Percentiles rank a stretch among this genome's conserved stretches.
Conservation (phyloP, 2,113 vertebrate species). For the Trematocara unimaculatum region DNA sequence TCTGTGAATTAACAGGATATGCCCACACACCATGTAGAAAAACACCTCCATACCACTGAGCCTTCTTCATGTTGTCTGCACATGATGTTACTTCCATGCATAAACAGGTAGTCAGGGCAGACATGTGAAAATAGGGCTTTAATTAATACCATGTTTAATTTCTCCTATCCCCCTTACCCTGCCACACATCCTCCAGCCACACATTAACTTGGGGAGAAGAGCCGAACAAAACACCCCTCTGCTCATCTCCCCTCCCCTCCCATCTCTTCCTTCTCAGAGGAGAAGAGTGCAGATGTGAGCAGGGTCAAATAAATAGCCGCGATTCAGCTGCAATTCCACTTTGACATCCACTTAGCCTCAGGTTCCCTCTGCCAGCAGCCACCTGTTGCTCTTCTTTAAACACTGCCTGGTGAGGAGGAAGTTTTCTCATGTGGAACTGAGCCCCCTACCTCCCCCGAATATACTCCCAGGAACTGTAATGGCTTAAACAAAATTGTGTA, state of each 20-base stretch:
- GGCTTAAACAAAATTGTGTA: constrained; percentile 57
- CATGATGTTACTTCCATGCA: constrained; percentile 58
- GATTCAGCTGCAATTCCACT: constrained; percentile 67
- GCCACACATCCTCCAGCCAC: neutral
- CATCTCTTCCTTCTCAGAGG: constrained; percentile 34
- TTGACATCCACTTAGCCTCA: constrained; percentile 68
- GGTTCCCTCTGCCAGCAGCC: constrained; percentile 67
- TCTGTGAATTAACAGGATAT: constrained; percentile 10
- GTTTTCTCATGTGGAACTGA: constrained; percentile 70
- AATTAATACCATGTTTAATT: constrained; percentile 68
- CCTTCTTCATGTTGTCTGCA: constrained; percentile 14
- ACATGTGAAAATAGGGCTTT: constrained; percentile 50
- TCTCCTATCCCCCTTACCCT: neutral
- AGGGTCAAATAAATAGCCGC: constrained; percentile 70
- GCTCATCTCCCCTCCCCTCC: constrained; percentile 27
- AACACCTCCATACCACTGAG: constrained; percentile 40
- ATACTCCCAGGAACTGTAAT: constrained; percentile 46
- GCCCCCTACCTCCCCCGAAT: constrained; percentile 1
- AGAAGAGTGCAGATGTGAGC: constrained; percentile 68
- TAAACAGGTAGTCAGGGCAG: constrained; percentile 53
- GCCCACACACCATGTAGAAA: constrained; percentile 35
- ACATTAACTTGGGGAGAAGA: constrained; percentile 39
- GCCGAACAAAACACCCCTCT: constrained; percentile 26
- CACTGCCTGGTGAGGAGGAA: constrained; percentile 64
- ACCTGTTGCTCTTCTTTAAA: constrained; percentile 76